Conservation (phyloP, 2,888 invertebrate genomes). For the Achlya flavicornis region DNA sequence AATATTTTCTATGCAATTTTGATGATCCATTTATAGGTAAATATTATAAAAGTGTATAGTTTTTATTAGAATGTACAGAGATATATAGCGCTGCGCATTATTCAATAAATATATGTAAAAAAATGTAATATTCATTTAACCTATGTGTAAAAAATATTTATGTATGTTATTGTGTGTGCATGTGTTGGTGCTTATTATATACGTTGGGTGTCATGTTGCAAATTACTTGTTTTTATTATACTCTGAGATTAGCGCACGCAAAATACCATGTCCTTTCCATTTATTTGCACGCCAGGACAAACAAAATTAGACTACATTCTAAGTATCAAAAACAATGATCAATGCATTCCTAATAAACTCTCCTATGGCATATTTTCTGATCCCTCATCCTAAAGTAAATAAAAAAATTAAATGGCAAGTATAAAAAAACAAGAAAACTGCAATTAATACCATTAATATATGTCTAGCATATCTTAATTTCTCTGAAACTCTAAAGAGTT, state of each 20-base stretch:
- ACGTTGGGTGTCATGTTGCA: background rate
- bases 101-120: constrained; percentile 11
- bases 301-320: too few relatives aligned
- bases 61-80: constrained; percentile 19
- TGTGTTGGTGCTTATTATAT: constrained; percentile 43
- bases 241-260: background rate
- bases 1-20: constrained; percentile 65
- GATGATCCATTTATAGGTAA: constrained; percentile 51
- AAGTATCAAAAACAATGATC: too few relatives aligned
- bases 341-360: too few relatives aligned
- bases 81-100: constrained; percentile 17
- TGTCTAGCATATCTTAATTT: constrained; percentile 1
- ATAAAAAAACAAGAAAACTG: background rate
- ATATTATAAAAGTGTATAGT: constrained; percentile 29
- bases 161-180: constrained; percentile 33
- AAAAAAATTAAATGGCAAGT: background rate
- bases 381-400: too few relatives aligned
- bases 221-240: background rate
- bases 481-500: background rate
- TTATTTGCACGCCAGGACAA: too few relatives aligned
- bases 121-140: constrained; percentile 13
- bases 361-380: too few relatives aligned
- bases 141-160: constrained; percentile 9
- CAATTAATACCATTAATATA: background rate
- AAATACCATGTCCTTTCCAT: too few relatives aligned